Evolutionary conservation across 1,140 invertebrate genomes (phyloP), one percentile per base, ranked within the genome.

Genomic region (Dryas iulia): DNA sequence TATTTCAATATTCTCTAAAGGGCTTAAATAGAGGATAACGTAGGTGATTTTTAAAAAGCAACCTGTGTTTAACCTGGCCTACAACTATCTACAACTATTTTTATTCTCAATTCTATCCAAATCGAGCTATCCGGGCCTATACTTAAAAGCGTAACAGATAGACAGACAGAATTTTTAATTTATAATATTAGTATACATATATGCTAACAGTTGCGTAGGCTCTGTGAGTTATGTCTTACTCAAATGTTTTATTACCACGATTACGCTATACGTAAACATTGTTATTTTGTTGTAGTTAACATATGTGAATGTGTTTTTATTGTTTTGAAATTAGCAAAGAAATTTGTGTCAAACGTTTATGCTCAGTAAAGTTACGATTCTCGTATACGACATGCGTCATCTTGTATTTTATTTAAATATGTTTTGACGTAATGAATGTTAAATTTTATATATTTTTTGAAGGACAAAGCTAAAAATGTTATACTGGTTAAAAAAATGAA

Each of bases 181-280:
- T n/a, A n/a, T n/a, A n/a, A n/a, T n/a, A n/a, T n/a, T n/a, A n/a
- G n/a, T n/a, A n/a, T n/a, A n/a, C n/a, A n/a, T n/a, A n/a, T n/a
- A n/a, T n/a, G n/a, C n/a, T n/a, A n/a, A n/a, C n/a, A n/a, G 59
- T 63, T 63, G 67, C 67, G 67, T 69, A 69, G 67, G 67, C 63
- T 64, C 31, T 28, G 52, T 64, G 67, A 69, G 56, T 69, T 69
- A 63, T 69, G 59, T 69, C 54, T 59, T 33, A 59, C 60, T 62
- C 33, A 23, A 31, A 58, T 69, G 66, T 62, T 69, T 69, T 69
- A 69, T 69, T 69, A 28, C 53, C 23, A 54, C 60, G 60, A 54
- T 56, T 54, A 62, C 60, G 18, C 7, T 53, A 62, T 53, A 0
- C 26, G 47, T 62, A 62, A 62, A 62, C 47, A 62, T 62, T 62